Evolutionary conservation across 1,140 invertebrate species (phyloP).

Genomic region (Drosophila prosaltans): DNA sequence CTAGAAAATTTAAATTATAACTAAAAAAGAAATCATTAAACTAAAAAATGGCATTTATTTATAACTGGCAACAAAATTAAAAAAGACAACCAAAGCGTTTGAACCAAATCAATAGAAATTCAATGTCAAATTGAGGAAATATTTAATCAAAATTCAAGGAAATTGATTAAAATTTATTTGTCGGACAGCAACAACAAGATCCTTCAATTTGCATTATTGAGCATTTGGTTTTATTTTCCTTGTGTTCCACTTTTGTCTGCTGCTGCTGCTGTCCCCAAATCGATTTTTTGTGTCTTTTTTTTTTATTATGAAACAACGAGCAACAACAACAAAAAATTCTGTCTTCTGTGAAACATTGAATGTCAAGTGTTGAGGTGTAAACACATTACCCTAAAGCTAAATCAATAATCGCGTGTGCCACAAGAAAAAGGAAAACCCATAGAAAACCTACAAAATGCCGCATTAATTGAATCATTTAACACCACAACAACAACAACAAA

Average conservation of each 20-base stretch:
- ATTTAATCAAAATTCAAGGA: constrained; percentile 16
- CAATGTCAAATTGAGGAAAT: constrained; percentile 14
- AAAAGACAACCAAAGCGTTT: neutral
- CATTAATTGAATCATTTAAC: constrained; percentile 20
- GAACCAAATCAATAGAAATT: constrained; percentile 47
- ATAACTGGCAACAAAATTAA: neutral
- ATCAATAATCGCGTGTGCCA: constrained; percentile 52
- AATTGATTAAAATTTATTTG: constrained; percentile 1
- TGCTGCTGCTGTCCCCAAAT: constrained; percentile 40
- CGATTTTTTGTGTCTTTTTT: constrained; percentile 29
- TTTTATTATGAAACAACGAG: constrained; percentile 49
- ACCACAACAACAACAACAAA: neutral
- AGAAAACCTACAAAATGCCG: constrained; percentile 12
- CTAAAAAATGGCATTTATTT: neutral
- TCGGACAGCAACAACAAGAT: neutral
- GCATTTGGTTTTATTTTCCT: constrained; percentile 9
- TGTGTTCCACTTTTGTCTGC: neutral
- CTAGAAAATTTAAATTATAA: neutral
- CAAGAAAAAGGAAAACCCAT: neutral
- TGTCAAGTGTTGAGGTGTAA: constrained; percentile 48
- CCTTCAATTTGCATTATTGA: constrained; percentile 61
- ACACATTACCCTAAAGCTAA: constrained; percentile 36
- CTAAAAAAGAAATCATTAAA: constrained; percentile 9
- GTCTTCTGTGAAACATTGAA: constrained; percentile 30
- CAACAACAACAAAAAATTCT: constrained; percentile 17